phyloP scores from a whole-genome alignment of 1,140 invertebrate species.

The Macrobrachium rosenbergii region DNA sequence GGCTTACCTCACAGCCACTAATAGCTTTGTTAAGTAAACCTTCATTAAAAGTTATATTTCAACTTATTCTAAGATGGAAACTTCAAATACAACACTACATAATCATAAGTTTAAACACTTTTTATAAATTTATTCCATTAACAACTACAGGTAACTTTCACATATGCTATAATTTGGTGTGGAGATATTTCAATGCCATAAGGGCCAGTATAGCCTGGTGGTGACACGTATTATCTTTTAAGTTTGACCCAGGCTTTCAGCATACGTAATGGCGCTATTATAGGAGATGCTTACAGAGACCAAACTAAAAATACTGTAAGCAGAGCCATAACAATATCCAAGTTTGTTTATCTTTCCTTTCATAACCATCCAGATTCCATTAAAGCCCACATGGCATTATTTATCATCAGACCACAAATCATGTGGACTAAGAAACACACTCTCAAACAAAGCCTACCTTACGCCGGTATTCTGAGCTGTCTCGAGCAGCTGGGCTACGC shows the following conservation, averaged over 20 bases:
- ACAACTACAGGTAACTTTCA: neutral
- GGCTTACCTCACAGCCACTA: constrained; percentile 58
- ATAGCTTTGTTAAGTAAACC: constrained; percentile 59
- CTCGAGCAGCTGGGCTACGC: constrained; percentile 31
- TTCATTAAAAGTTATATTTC: constrained; percentile 49
- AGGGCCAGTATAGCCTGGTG: neutral
- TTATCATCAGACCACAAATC: constrained; percentile 11
- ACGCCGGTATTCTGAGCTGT: constrained; percentile 38
- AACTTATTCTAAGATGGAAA: constrained; percentile 37
- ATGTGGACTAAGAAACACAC: constrained; percentile 1
- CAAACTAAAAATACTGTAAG: constrained; percentile 45
- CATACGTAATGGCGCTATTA: neutral
- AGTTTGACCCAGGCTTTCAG: too few relatives aligned
- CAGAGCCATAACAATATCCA: constrained; percentile 27
- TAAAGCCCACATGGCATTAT: constrained; percentile 33
- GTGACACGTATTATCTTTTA: neutral
- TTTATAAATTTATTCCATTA: constrained; percentile 14
- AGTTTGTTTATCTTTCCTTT: constrained; percentile 34
- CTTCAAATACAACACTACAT: constrained; percentile 22
- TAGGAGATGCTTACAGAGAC: constrained; percentile 9
- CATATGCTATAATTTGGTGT: too few relatives aligned
- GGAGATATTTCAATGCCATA: too few relatives aligned
- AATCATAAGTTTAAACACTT: neutral
- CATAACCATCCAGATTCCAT: constrained; percentile 36
- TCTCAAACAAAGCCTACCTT: constrained; percentile 35